Percentiles rank a stretch among this genome's conserved stretches.
These are phyloP conservation scores for Alauda arvensis DNA, from an alignment of 2,797 vertebrate species.

Conservation along the genomic window DNA sequence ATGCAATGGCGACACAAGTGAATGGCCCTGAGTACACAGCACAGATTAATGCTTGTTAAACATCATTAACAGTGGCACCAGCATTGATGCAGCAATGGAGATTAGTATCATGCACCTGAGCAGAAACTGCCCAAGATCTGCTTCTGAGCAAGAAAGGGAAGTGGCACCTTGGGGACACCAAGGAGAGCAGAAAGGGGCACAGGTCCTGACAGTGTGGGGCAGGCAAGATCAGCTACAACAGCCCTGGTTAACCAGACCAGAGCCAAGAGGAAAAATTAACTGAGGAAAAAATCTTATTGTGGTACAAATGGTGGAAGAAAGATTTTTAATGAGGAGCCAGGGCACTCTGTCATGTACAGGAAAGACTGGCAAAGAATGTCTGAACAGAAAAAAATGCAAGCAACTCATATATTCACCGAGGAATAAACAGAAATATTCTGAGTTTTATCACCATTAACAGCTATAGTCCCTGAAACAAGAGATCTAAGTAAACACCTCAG, in stretches of 20 bases:
- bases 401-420: not conserved
- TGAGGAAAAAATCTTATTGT: not conserved
- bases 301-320: accelerated
- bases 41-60: slow-evolving; percentile 16
- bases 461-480: not conserved
- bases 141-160: not conserved
- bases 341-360: accelerated
- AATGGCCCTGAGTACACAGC: slow-evolving; percentile 21
- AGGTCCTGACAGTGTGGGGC: accelerated
- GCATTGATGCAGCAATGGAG: not conserved
- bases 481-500: not conserved
- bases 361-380: not conserved
- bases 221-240: not conserved
- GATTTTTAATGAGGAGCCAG: not conserved
- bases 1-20: slow-evolving; percentile 1
- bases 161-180: not conserved
- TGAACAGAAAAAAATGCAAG: not conserved
- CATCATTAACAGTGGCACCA: slow-evolving; percentile 20
- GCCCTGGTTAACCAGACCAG: not conserved
- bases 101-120: not conserved
- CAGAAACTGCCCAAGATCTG: not conserved
- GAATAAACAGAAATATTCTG: not conserved
- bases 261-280: not conserved
- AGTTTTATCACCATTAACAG: not conserved
- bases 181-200: not conserved